phyloP scores from a whole-genome alignment of 2,888 invertebrate species.

The Acleris laterana region DNA sequence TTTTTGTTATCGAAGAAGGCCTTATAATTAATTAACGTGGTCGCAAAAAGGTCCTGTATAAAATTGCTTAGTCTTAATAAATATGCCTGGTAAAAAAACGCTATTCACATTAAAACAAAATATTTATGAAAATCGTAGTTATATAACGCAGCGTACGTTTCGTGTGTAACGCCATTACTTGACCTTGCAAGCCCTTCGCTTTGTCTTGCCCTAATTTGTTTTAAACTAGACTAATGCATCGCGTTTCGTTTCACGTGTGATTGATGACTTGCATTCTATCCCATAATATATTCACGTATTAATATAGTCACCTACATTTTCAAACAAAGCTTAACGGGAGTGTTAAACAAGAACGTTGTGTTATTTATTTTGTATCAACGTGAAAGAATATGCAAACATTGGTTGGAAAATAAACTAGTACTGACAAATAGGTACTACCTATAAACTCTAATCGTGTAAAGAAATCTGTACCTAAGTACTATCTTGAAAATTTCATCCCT shows the following conservation, averaged over 20 bases:
- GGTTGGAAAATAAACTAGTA: too few species aligned
- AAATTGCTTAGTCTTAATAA: background rate
- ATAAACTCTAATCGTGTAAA: too few species aligned
- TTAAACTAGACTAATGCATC: conserved; percentile 61
- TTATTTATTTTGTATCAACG: background rate
- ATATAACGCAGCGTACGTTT: conserved; percentile 2
- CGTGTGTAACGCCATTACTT: conserved; percentile 24
- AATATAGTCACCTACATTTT: conserved; percentile 1
- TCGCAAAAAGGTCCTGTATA: too few species aligned
- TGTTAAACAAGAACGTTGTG: background rate
- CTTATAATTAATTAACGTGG: too few species aligned
- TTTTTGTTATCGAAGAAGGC: too few species aligned
- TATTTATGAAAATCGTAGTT: background rate
- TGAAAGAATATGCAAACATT: too few species aligned
- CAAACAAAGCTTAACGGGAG: background rate
- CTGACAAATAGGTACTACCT: too few species aligned
- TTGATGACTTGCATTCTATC: conserved; percentile 30
- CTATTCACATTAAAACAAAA: background rate
- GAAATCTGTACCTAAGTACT: too few species aligned
- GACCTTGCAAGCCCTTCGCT: conserved; percentile 52
- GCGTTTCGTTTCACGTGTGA: conserved; percentile 33
- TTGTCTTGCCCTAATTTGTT: conserved; percentile 58
- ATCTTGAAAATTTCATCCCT: too few species aligned
- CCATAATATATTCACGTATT: conserved; percentile 35
- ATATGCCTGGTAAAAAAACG: background rate